phyloP scores from a whole-genome alignment of 2,888 invertebrate species.

The Polyommatus iphigenia region DNA sequence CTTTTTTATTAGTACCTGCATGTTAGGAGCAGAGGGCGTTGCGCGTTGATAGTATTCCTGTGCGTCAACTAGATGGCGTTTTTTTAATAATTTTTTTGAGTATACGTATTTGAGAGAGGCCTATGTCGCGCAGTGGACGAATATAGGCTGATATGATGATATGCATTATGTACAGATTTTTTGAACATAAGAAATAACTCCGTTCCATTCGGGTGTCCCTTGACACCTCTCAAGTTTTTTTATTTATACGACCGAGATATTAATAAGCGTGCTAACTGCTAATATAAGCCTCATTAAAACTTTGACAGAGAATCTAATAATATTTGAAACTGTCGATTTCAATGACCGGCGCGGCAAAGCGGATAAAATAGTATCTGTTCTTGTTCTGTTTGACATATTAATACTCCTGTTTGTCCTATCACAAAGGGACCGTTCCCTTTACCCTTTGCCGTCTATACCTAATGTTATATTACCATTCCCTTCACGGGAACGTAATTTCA shows the following conservation, averaged over 20 bases:
- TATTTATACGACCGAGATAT: not conserved
- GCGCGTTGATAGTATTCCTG: too few species aligned
- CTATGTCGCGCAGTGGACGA: too few species aligned
- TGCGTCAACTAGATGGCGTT: too few species aligned
- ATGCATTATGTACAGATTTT: too few species aligned
- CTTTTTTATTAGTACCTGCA: too few species aligned
- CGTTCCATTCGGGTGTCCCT: too few species aligned
- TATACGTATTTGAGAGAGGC: too few species aligned
- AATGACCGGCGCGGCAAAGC: not conserved
- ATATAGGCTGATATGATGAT: too few species aligned
- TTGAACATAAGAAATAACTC: too few species aligned
- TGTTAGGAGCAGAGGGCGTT: too few species aligned
- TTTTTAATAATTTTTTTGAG: too few species aligned
- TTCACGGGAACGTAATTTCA: not conserved
- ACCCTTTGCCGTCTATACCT: not conserved
- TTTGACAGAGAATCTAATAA: not conserved
- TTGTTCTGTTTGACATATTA: slow-evolving; percentile 1
- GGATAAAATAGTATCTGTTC: not conserved
- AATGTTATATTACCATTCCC: not conserved
- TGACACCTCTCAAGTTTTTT: not conserved
- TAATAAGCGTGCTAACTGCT: not conserved
- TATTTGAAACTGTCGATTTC: not conserved
- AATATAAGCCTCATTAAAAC: not conserved
- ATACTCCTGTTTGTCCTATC: not conserved
- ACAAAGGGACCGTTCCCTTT: slow-evolving; percentile 1